Evolutionary conservation across 2,888 invertebrate species (phyloP).

Genomic region (Lucinisca nassula): DNA sequence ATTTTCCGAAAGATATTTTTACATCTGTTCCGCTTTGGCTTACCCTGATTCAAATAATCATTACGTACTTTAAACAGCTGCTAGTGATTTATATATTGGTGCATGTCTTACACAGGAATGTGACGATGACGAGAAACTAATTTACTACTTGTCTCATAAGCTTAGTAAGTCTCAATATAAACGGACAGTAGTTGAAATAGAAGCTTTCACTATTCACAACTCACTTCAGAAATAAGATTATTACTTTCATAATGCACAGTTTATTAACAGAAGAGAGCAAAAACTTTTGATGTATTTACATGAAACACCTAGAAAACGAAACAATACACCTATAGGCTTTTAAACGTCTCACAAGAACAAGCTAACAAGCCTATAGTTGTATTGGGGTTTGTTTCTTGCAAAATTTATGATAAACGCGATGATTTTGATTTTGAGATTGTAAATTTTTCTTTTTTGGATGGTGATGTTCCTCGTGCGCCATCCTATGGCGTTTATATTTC

Average conservation of each 20-base stretch:
- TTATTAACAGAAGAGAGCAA: slow-evolving; percentile 41
- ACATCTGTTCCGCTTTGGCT: slow-evolving; percentile 42
- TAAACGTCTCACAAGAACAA: slow-evolving; percentile 26
- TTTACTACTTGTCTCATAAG: no score
- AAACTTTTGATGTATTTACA: slow-evolving; percentile 22
- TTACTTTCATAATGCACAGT: no score
- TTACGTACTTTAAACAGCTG: slow-evolving; percentile 56
- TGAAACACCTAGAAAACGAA: slow-evolving; percentile 33
- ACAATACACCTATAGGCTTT: slow-evolving; percentile 39
- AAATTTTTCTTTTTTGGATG: no score
- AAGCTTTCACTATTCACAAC: slow-evolving; percentile 24
- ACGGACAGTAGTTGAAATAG: slow-evolving; percentile 7
- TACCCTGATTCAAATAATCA: slow-evolving; percentile 45
- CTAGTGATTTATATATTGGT: neutral
- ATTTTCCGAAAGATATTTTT: slow-evolving; percentile 48
- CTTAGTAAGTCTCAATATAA: slow-evolving; percentile 22
- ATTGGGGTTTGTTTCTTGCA: no score
- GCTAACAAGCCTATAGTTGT: no score
- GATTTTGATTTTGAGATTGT: no score
- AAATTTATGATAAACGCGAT: no score
- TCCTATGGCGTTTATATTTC: no score
- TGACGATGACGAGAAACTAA: no score
- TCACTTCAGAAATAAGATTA: slow-evolving; percentile 21
- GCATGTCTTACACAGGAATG: no score
- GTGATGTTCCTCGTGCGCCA: no score